Percentiles rank a stretch among this genome's conserved stretches.
phyloP scores from a whole-genome alignment of 2,888 invertebrate genomes.

The Lepidocyrtoides sp. region DNA sequence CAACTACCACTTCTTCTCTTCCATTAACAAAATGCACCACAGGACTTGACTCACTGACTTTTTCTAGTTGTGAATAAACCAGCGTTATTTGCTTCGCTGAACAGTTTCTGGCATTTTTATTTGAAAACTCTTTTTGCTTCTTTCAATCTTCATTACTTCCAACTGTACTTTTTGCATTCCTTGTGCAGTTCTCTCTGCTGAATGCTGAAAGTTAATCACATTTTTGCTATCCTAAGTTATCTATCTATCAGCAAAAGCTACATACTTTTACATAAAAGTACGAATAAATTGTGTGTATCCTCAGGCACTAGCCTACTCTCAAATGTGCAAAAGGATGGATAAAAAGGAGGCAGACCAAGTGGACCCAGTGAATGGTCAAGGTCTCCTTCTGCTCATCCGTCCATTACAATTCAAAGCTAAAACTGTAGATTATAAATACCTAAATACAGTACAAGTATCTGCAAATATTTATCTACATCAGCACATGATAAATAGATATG shows the following conservation, averaged over 20 bases:
- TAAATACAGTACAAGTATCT: slow-evolving; percentile 30
- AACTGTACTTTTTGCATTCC: not conserved
- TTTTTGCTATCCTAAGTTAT: too few relatives aligned
- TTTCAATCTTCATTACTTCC: not conserved
- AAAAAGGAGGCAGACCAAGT: not conserved
- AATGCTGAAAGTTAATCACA: too few relatives aligned
- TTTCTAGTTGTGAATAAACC: not conserved
- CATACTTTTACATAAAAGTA: too few relatives aligned
- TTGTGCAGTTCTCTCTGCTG: not conserved
- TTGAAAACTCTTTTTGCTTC: not conserved
- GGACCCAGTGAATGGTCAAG: not conserved
- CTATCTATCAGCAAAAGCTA: too few relatives aligned
- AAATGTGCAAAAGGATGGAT: not conserved
- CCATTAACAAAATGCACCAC: too few relatives aligned
- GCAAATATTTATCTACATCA: not conserved
- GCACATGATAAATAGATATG: too few relatives aligned
- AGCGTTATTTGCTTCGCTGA: not conserved
- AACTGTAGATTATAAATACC: not conserved
- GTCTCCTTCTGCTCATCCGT: not conserved
- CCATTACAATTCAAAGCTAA: not conserved
- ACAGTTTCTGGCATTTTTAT: slow-evolving; percentile 6
- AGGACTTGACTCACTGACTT: not conserved
- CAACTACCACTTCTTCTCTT: too few relatives aligned
- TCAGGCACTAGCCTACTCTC: slow-evolving; percentile 22
- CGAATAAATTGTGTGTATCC: not conserved